Conservation (phyloP, 2,113 vertebrate genomes). For the Calidris pugnax region DNA sequence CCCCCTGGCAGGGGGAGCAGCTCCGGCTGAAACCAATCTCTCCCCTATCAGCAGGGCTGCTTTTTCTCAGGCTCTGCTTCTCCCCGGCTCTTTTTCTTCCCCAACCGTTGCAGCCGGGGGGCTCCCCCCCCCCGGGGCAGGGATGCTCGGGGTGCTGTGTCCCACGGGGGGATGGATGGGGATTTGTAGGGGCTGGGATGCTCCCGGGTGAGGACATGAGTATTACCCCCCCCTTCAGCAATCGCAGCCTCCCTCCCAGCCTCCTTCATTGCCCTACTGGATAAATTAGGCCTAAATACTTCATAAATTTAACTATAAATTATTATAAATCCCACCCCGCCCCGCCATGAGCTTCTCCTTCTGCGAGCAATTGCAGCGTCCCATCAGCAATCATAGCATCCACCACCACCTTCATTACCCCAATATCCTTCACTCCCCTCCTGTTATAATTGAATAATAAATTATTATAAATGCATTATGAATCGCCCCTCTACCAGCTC, state of each 20-base stretch:
- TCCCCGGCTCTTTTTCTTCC: not conserved
- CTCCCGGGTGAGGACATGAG: not conserved
- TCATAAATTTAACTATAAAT: not conserved
- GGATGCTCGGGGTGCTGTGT: not conserved
- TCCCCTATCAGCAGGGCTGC: slow-evolving; percentile 70
- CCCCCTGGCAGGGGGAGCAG: slow-evolving; percentile 80
- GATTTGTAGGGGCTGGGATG: not conserved
- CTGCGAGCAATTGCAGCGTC: not conserved
- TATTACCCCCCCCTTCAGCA: not conserved
- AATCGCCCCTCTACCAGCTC: not conserved
- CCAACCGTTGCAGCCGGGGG: not conserved
- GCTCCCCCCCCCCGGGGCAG: not conserved
- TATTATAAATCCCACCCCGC: not conserved
- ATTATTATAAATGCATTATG: not conserved
- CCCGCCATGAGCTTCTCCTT: not conserved
- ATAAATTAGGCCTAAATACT: not conserved
- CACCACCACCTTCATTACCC: not conserved
- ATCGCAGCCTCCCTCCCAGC: fast-evolving
- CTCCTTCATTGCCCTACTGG: not conserved
- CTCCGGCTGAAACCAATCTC: slow-evolving; percentile 81
- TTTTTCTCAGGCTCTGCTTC: slow-evolving; percentile 74
- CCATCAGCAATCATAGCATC: not conserved
- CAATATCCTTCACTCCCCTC: not conserved
- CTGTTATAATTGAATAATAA: not conserved
- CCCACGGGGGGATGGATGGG: fast-evolving